These are phyloP conservation scores for Craseonycteris thonglongyai DNA, from an alignment of 2,113 vertebrate species.

Conservation along the genomic window DNA sequence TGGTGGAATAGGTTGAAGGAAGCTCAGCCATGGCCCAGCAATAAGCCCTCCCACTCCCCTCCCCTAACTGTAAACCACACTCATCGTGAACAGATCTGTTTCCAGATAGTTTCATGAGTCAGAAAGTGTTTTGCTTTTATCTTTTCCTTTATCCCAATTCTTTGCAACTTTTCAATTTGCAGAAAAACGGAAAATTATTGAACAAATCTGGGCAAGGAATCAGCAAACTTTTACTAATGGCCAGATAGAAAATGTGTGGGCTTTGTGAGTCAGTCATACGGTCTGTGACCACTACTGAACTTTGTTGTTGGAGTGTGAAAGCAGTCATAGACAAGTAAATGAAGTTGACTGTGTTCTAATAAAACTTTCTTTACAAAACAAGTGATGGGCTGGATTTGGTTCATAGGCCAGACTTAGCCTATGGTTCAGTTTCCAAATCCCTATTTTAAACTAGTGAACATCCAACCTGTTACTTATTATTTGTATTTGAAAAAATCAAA, in stretches of 20 bases:
- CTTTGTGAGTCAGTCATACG: not conserved
- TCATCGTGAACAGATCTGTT: not conserved
- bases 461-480: not conserved
- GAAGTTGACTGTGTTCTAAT: not conserved
- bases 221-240: not conserved
- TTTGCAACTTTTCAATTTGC: not conserved
- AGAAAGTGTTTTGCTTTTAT: not conserved
- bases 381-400: not conserved
- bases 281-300: not conserved
- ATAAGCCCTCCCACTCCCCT: not conserved
- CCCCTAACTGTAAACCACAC: rapidly evolving
- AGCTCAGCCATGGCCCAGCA: too few relatives aligned
- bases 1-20: not conserved
- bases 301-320: not conserved
- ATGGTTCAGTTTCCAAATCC: not conserved
- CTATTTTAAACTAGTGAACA: not conserved
- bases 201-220: not conserved
- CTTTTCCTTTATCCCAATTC: not conserved
- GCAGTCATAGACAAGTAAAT: not conserved
- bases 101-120: not conserved
- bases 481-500: not conserved
- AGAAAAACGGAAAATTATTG: not conserved
- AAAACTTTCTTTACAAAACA: not conserved
- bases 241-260: not conserved
- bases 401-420: not conserved